Percentiles rank a stretch among this genome's conserved stretches.
These are phyloP conservation scores for Chondrilla cf. caribensis DNA, from an alignment of 37 sponge, comb jelly and placozoan species.

Conservation along the genomic window DNA sequence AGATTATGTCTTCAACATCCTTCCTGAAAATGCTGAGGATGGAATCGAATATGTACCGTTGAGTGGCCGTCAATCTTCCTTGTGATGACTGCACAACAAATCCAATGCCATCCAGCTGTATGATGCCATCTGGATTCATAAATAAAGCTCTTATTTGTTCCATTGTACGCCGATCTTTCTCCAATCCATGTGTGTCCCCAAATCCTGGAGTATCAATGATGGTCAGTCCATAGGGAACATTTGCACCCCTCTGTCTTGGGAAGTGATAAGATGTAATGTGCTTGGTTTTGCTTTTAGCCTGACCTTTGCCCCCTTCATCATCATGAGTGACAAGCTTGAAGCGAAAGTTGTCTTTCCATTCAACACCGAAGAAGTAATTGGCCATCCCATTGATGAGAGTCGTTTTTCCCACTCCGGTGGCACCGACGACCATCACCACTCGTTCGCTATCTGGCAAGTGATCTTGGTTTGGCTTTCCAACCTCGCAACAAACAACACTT, in stretches of 20 bases:
- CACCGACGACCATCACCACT: slow-evolving; percentile 38
- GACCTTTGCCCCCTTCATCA: not conserved
- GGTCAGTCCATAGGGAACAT: slow-evolving; percentile 17
- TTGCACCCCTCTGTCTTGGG: not conserved
- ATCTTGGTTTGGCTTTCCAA: too few relatives aligned
- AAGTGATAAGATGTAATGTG: slow-evolving; percentile 56
- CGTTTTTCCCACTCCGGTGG: slow-evolving; percentile 36
- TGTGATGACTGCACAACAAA: slow-evolving; percentile 66
- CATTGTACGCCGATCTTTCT: slow-evolving; percentile 31
- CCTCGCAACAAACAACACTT: too few relatives aligned
- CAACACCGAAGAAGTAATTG: slow-evolving; percentile 34
- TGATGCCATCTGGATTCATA: slow-evolving; percentile 28
- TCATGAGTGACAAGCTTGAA: slow-evolving; percentile 33
- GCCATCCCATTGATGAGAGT: slow-evolving; percentile 40
- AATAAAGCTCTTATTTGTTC: slow-evolving; percentile 52
- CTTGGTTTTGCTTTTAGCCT: slow-evolving; percentile 26
- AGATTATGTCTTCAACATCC: slow-evolving; percentile 34
- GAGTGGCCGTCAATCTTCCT: slow-evolving; percentile 53
- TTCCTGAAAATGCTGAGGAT: slow-evolving; percentile 44
- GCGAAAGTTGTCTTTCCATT: slow-evolving; percentile 33
- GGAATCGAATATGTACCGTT: slow-evolving; percentile 60
- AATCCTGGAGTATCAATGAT: slow-evolving; percentile 36
- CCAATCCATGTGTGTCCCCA: slow-evolving; percentile 62
- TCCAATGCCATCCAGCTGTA: slow-evolving; percentile 50
- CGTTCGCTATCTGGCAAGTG: not conserved